Base-by-base conservation (phyloP, 2,797 vertebrate genomes). In the Monodelphis domestica region DNA sequence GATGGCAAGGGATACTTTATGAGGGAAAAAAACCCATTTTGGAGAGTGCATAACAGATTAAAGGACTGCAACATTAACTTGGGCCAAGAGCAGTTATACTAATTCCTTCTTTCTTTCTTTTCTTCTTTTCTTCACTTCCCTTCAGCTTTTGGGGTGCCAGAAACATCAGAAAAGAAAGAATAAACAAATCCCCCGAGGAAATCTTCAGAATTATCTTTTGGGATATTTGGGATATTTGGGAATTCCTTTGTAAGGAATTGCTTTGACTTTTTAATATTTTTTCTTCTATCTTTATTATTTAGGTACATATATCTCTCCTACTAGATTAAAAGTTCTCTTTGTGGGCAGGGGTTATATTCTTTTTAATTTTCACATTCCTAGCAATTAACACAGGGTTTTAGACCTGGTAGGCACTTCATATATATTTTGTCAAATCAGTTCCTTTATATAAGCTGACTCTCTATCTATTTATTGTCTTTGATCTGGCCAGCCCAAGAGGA, bases 41-140 rank as follows among this genome's bases (percentile, higher is more conserved):
- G 94, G 96, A 96, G 51, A 89, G 11, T 2, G 38, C 51, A 55
- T 1, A 29, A 53, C 4, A 1, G 24, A 51, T 96, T 93, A 88
- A 94, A 88, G 96, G 54, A 57, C 95, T 94, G 4, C 38, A 84
- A 87, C 53, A 94, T 93, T 84, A 94, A 17, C n/a, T 55, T 90
- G 95, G 88, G 53, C 92, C 55, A 95, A 96, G 94, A 94, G 97
- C 51, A 96, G 52, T 56, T 94, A 38, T 94, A 54, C 38, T 89
- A 90, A 93, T 95, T 95, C 84, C 95, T 96, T 84, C 6, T 53
- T 95, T 94, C 53, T 53, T 51, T 24, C 89, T 70, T n/a, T 95
- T 21, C 59, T n/a, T n/a, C 11, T 53, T 53, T 54, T 78, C 45
- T 26, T 45, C 10, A 21, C 24, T 10, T 84, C 38, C 21, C 14